Conservation (phyloP, 2,113 vertebrate genomes). For the Tenrec ecaudatus region DNA sequence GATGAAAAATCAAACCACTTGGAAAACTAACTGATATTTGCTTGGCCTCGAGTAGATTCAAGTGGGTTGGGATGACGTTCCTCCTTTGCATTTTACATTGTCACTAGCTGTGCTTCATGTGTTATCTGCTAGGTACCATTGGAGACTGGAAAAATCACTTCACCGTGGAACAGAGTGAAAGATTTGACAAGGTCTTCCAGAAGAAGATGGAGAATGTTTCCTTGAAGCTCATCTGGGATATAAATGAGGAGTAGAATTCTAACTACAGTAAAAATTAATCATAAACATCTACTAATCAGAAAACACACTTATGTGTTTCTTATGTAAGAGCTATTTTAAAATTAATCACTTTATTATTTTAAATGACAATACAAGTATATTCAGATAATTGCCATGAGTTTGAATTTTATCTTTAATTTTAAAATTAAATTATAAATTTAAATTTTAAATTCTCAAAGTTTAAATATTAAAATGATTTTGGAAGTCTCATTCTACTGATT, state of each 20-base stretch:
- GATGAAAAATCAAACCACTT: not conserved
- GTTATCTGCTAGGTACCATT: conserved; percentile 65
- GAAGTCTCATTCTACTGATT: too few relatives aligned
- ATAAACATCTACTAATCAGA: not conserved
- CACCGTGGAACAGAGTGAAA: conserved; percentile 81
- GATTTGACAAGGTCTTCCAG: conserved; percentile 73
- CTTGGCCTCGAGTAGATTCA: not conserved
- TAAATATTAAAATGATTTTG: too few relatives aligned
- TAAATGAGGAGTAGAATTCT: conserved; percentile 46
- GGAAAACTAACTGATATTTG: not conserved
- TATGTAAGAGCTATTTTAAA: not conserved
- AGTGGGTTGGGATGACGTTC: not conserved
- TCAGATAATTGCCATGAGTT: too few relatives aligned
- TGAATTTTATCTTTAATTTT: too few relatives aligned
- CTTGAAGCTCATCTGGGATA: conserved; percentile 80
- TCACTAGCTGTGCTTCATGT: not conserved
- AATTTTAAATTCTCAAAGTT: too few relatives aligned
- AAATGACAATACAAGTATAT: not conserved
- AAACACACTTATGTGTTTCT: not conserved
- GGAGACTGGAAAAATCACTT: conserved; percentile 84
- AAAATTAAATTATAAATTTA: too few relatives aligned
- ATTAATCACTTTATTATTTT: not conserved
- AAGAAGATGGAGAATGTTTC: conserved; percentile 75
- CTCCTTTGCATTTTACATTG: too few relatives aligned
- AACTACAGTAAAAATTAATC: not conserved